Evolutionary conservation across 2,113 vertebrate genomes (phyloP), one percentile per base, ranked within the genome.

Genomic region (Bambusicola thoracicus): DNA sequence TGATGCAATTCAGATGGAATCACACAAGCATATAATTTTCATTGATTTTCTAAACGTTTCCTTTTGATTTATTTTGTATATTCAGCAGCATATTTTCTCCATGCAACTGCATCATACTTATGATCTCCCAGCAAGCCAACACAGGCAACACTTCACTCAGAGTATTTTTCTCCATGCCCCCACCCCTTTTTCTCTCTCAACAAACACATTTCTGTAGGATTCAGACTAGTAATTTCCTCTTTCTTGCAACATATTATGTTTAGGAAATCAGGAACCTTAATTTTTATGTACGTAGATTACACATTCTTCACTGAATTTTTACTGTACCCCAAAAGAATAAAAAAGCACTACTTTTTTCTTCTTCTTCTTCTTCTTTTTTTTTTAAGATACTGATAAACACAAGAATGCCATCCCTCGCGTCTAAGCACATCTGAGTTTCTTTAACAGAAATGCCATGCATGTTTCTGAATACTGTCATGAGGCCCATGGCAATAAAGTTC

Each of bases 401-500:
- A 97, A 97, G 96, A 97, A 98, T 97, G 97, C 91, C 97, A 97
- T 98, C 96, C 81, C 94, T 91, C 92, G 91, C 76, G 34, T 97
- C 96, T 97, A 68, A 97, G 95, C 97, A 98, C 98, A 98, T 98
- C 98, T 98, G 98, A 98, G 96, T 98, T 98, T 97, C 98, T 98
- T 98, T 98, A 98, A 98, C 97, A 97, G 97, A 98, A 98, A 98
- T 98, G 98, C 97, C 96, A 98, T 97, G 97, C 96, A 96, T 98
- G 98, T 98, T 98, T 98, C 97, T 98, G 97, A 98, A 98, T 97
- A 98, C 97, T 98, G 98, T 98, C 98, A 98, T 98, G 98, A 98
- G 97, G 98, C 98, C 98, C 98, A 97, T 89, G 96, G 98, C 98
- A 98, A 98, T 98, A 98, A 98, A 98, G 98, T 98, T 98, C 98